Evolutionary conservation across 1,140 invertebrate species (phyloP), one percentile per base, ranked within the genome.

Genomic region (Drosophila tsacasi): DNA sequence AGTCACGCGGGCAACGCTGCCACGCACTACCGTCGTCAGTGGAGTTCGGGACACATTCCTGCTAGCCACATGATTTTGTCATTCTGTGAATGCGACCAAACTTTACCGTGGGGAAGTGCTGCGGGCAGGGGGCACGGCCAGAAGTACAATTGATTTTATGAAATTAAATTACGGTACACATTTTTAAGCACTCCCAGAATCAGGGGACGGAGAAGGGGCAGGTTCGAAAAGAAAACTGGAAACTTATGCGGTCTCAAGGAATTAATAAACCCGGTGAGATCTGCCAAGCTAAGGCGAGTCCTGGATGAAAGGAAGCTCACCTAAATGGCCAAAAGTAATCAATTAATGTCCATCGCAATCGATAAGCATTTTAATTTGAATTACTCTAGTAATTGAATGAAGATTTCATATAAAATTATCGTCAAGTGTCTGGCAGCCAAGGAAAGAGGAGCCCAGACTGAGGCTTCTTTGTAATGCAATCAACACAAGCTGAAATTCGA

Each of bases 121-220:
- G 15, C 8, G 27, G n/a, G 6, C 21, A 15, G 12, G 12, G 27
- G 19, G 13, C 15, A 37, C 52, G 19, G 44, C 23, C 52, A 76
- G 27, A 50, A 75, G 77, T 79, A 87, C 83, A 83, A 87, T 87
- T 87, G 83, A 80, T 87, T 87, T 87, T 87, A 87, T 87, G 72
- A 87, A 87, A 87, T 87, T 87, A 87, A 87, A 87, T 87, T 89
- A 83, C 80, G 54, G 50, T 64, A 71, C 83, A 86, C 83, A 81
- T 65, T 73, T 69, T 78, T 81, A 78, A 77, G 73, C 82, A 68
- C 59, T 59, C 57, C 39, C 39, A 25, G n/a, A 49, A 44, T 49
- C 9, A 32, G 27, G 6, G 19, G 15, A 2, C 21, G n/a, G 17
- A 10, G 30, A 4, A 39, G 19, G 15, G 15, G 32, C 50, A 49